Percentiles rank a stretch among this genome's conserved stretches.
Evolutionary conservation across 2,113 vertebrate species (phyloP).

Genomic region (Anguilla japonica): DNA sequence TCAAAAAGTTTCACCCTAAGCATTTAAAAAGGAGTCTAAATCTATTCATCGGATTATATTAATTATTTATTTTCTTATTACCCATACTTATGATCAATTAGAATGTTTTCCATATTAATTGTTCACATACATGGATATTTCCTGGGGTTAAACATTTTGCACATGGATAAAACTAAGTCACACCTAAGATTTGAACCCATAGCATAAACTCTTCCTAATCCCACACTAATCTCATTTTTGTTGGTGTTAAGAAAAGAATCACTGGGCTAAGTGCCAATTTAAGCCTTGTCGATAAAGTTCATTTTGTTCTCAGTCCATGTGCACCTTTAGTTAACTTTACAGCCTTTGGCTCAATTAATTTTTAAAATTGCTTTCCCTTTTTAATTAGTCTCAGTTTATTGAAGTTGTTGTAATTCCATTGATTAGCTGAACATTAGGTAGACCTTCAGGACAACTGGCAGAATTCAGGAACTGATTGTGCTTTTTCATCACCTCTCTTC

Average conservation of each 20-base stretch:
- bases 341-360: neutral
- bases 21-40: neutral
- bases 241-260: neutral
- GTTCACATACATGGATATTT: neutral
- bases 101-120: neutral
- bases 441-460: neutral
- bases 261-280: neutral
- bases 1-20: neutral
- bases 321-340: neutral
- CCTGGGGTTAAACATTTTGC: neutral
- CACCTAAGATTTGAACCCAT: neutral
- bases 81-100: neutral
- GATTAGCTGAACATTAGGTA: neutral
- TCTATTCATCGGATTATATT: neutral
- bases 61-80: neutral
- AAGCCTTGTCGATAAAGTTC: neutral
- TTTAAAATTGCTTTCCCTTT: neutral
- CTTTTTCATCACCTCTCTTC: too few relatives aligned
- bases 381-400: neutral
- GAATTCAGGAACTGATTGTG: too few relatives aligned
- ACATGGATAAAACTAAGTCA: neutral
- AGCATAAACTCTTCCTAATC: neutral
- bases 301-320: neutral
- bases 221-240: neutral
- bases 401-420: neutral